A percentile compares a stretch with the other conserved stretches of the same genome.
Evolutionary conservation across 2,113 vertebrate species (phyloP).

Genomic region (Lampris megalopsis): DNA sequence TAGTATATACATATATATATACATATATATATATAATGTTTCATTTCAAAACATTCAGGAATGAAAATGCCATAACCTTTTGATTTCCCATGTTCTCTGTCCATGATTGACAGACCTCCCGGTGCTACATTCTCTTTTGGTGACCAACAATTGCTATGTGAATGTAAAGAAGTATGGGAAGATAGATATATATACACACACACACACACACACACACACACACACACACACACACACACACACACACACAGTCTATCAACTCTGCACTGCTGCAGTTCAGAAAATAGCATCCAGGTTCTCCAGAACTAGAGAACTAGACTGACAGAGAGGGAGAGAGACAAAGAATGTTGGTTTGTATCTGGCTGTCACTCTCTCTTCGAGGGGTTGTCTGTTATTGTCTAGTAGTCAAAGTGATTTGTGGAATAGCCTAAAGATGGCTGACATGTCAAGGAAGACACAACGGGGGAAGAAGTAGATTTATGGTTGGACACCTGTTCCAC

Average conservation of each 20-base stretch:
- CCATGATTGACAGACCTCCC: too few species aligned
- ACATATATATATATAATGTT: neutral
- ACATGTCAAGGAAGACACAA: slow-evolving; percentile 26
- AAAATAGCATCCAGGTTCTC: slow-evolving; percentile 55
- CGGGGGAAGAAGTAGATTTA: slow-evolving; percentile 34
- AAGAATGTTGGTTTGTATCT: slow-evolving; percentile 53
- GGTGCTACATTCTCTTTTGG: too few species aligned
- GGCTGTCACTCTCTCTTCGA: slow-evolving; percentile 62
- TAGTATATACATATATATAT: too few species aligned
- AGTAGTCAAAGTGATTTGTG: slow-evolving; percentile 60
- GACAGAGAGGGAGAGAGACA: slow-evolving; percentile 32
- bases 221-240: slow-evolving; percentile 6
- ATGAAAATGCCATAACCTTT: too few species aligned
- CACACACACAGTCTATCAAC: slow-evolving; percentile 19
- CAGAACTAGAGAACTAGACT: slow-evolving; percentile 53
- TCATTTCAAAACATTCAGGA: neutral
- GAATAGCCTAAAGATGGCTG: slow-evolving; percentile 38
- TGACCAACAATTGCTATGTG: too few species aligned
- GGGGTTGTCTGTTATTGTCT: slow-evolving; percentile 64
- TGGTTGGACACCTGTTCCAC: slow-evolving; percentile 5
- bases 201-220: slow-evolving; percentile 13
- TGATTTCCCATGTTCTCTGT: too few species aligned
- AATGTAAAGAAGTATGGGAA: too few species aligned
- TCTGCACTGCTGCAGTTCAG: slow-evolving; percentile 47
- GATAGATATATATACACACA: slow-evolving; percentile 2